Evolutionary conservation across 2,888 invertebrate species (phyloP).

Genomic region (Seladonia tumulorum): DNA sequence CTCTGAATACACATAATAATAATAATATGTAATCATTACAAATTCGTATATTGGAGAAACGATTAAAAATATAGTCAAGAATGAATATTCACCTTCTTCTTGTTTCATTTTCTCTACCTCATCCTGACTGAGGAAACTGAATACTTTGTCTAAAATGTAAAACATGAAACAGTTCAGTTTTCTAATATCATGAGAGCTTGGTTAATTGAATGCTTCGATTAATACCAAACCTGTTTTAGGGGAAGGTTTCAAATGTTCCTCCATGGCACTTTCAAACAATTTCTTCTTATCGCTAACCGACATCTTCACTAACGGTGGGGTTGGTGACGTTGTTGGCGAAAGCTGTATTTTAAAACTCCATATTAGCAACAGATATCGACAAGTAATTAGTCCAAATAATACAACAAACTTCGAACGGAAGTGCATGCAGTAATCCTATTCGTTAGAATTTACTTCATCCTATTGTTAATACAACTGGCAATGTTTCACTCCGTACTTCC

Average conservation of each 20-base stretch:
- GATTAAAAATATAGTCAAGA: not conserved
- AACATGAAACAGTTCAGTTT: constrained; percentile 5
- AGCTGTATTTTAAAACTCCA: constrained; percentile 72
- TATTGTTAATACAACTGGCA: not conserved
- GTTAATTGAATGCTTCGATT: constrained; percentile 53
- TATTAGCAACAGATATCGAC: constrained; percentile 41
- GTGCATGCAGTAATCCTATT: constrained; percentile 16
- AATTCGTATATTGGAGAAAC: not conserved
- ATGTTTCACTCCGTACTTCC: constrained; percentile 16
- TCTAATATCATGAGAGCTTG: not conserved
- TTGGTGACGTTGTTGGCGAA: constrained; percentile 88
- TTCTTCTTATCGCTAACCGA: constrained; percentile 97
- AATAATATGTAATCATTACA: not conserved
- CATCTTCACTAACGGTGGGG: constrained; percentile 91
- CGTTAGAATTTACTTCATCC: not conserved
- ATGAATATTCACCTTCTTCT: constrained; percentile 89
- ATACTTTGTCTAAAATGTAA: constrained; percentile 91
- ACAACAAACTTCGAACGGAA: not conserved
- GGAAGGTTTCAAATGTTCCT: constrained; percentile 94
- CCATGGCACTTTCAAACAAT: constrained; percentile 98
- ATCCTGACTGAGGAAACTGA: constrained; percentile 96
- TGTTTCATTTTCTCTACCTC: constrained; percentile 97
- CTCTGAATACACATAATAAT: constrained; percentile 84
- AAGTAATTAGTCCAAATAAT: not conserved
- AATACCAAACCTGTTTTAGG: constrained; percentile 90